phyloP scores from a whole-genome alignment of 53 echinoderm and acorn worm genomes.

The Apostichopus leukothele region DNA sequence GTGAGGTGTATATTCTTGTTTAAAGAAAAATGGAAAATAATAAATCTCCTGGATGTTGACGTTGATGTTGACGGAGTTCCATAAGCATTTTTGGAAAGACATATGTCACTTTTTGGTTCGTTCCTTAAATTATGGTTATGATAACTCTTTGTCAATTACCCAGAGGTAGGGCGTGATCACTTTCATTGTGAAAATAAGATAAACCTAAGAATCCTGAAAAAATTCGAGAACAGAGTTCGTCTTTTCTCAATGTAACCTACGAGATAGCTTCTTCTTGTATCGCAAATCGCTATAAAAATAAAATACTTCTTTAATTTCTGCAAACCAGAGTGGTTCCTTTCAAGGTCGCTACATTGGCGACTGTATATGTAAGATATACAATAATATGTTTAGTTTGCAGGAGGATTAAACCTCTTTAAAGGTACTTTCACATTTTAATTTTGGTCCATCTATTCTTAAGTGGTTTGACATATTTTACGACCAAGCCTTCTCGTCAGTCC shows the following conservation, averaged over 20 bases:
- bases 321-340: not conserved
- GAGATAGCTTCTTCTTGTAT: not conserved
- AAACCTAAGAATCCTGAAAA: not conserved
- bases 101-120: not conserved
- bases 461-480: not conserved
- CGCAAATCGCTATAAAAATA: not conserved
- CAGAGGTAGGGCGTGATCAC: not conserved
- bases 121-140: conserved; percentile 19
- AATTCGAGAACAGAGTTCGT: not conserved
- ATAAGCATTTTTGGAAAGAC: not conserved
- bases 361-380: not conserved
- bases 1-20: not conserved
- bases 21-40: not conserved
- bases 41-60: conserved; percentile 20
- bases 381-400: not conserved
- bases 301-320: not conserved
- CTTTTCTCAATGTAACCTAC: conserved; percentile 34
- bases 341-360: too few species aligned
- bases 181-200: not conserved
- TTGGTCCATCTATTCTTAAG: not conserved
- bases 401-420: too few species aligned
- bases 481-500: not conserved
- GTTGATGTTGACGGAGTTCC: not conserved
- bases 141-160: not conserved
- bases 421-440: not conserved